phyloP scores from a whole-genome alignment of 2,113 vertebrate genomes.

The Solea solea region DNA sequence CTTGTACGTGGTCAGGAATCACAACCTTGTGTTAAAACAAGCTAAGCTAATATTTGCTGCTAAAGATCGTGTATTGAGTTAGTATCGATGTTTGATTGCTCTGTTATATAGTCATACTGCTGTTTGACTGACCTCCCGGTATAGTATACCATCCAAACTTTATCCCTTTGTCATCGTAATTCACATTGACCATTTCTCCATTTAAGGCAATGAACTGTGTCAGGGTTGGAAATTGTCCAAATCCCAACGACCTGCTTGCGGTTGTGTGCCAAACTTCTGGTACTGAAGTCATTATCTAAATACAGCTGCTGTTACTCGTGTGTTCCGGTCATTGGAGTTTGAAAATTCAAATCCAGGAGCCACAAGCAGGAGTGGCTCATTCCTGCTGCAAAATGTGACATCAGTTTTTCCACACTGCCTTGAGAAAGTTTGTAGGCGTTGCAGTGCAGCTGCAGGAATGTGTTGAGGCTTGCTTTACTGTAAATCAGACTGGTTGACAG shows the following conservation, averaged over 20 bases:
- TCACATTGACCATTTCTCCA: conserved; percentile 15
- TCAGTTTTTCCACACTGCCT: conserved; percentile 62
- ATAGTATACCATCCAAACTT: too few species aligned
- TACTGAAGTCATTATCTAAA: background rate
- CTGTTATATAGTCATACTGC: background rate
- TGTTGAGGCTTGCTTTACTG: conserved; percentile 45
- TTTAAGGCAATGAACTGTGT: conserved; percentile 38
- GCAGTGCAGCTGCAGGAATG: conserved; percentile 55
- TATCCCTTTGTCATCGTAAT: background rate
- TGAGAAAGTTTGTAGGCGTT: conserved; percentile 8
- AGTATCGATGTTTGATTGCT: background rate
- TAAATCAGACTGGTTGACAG: conserved; percentile 51
- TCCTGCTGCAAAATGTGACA: conserved; percentile 55
- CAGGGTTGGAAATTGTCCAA: conserved; percentile 1
- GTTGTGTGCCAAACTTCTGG: background rate
- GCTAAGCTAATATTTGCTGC: background rate
- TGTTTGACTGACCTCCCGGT: background rate
- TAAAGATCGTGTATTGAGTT: too few species aligned
- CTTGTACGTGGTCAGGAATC: background rate
- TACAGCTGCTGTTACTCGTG: background rate
- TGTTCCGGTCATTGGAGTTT: conserved; percentile 39
- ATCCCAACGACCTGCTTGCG: background rate
- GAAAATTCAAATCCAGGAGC: conserved; percentile 36
- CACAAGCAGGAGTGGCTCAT: conserved; percentile 61
- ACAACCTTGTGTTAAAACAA: too few species aligned